A percentile compares a stretch with the other conserved stretches of the same genome.
These are phyloP conservation scores for Hippocampus barbouri DNA, from an alignment of 2,113 vertebrate genomes.

Conservation along the genomic window DNA sequence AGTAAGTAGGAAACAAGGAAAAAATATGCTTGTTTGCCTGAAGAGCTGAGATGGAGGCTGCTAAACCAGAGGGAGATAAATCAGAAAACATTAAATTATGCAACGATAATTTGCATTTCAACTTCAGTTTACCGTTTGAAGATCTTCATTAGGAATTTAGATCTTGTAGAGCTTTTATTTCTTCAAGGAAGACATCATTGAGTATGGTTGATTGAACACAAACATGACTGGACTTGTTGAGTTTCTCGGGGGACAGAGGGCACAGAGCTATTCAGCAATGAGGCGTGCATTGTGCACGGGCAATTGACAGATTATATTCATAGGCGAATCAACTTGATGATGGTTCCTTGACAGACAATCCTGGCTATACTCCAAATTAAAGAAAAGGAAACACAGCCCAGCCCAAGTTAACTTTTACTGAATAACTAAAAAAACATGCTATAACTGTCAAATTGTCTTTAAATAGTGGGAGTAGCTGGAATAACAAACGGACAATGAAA, in stretches of 20 bases:
- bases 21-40: constrained; percentile 29
- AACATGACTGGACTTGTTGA: constrained; percentile 52
- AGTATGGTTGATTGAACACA: constrained; percentile 40
- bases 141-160: constrained; percentile 41
- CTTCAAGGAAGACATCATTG: constrained; percentile 56
- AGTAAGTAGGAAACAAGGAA: constrained; percentile 22
- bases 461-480: constrained; percentile 21
- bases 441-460: background rate
- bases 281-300: constrained; percentile 25
- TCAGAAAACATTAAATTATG: constrained; percentile 29
- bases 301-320: constrained; percentile 39
- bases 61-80: constrained; percentile 33
- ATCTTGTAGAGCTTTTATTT: constrained; percentile 50
- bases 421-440: constrained; percentile 11
- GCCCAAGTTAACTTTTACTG: background rate
- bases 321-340: constrained; percentile 26
- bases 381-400: background rate
- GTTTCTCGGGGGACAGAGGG: constrained; percentile 25
- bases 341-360: constrained; percentile 32
- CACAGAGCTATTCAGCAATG: constrained; percentile 14
- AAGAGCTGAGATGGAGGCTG: constrained; percentile 16
- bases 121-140: constrained; percentile 31
- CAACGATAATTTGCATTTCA: constrained; percentile 40
- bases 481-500: constrained; percentile 25
- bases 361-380: background rate